These are phyloP conservation scores for Lasioglossum albipes DNA, from an alignment of 1,140 invertebrate genomes.

Conservation along the genomic window DNA sequence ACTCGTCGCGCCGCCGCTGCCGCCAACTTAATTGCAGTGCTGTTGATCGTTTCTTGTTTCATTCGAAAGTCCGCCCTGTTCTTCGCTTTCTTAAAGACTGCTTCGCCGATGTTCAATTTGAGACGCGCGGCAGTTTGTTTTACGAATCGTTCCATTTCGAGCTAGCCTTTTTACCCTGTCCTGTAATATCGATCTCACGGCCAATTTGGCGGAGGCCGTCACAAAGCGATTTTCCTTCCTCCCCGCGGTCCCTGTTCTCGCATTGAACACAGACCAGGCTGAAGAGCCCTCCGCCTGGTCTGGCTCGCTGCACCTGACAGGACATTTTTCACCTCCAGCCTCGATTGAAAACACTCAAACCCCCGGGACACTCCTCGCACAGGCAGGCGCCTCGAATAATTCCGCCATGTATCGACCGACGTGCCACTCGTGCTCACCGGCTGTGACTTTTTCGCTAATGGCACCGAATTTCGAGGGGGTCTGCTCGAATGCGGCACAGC, in stretches of 20 bases:
- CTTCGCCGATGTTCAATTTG: too few species aligned
- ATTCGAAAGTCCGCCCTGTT: too few species aligned
- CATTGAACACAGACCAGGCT: not conserved
- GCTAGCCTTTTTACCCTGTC: not conserved
- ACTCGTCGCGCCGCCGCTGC: not conserved
- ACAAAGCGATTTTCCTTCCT: not conserved
- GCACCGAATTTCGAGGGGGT: not conserved
- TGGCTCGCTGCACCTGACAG: slow-evolving; percentile 44
- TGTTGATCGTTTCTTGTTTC: too few species aligned
- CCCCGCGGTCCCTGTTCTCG: not conserved
- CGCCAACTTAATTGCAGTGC: too few species aligned
- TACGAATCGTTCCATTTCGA: not conserved
- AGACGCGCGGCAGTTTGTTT: too few species aligned
- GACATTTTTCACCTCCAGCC: slow-evolving; percentile 36
- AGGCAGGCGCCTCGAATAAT: slow-evolving; percentile 18
- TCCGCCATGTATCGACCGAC: slow-evolving; percentile 28
- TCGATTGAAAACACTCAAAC: slow-evolving; percentile 18
- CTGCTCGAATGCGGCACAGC: too few species aligned
- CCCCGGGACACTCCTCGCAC: not conserved
- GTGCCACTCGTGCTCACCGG: slow-evolving; percentile 10
- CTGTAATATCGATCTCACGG: not conserved
- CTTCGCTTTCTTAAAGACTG: too few species aligned
- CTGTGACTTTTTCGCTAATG: slow-evolving; percentile 13
- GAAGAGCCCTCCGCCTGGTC: slow-evolving; percentile 6
- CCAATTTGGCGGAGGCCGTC: not conserved